Evolutionary conservation across 2,888 invertebrate species (phyloP).

Genomic region (Cryptophagus acutangulus): DNA sequence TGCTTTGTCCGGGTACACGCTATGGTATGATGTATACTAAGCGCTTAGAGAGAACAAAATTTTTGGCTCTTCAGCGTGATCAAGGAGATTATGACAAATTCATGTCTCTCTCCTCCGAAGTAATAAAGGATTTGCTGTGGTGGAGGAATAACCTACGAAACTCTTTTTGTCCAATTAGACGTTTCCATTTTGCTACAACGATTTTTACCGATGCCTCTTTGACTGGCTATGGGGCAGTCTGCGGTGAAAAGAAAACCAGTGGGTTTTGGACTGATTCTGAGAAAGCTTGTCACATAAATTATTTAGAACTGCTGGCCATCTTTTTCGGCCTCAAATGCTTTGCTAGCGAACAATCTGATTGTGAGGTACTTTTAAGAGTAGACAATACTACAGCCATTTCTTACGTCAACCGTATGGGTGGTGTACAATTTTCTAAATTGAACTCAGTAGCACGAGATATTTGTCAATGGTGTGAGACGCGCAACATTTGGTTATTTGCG

Average conservation of each 20-base stretch:
- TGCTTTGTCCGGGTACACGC: too few relatives aligned
- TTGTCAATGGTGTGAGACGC: conserved; percentile 21
- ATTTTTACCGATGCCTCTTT: too few relatives aligned
- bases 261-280: conserved; percentile 22
- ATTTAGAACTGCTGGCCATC: conserved; percentile 22
- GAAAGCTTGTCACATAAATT: conserved; percentile 18
- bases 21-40: too few relatives aligned
- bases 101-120: too few relatives aligned
- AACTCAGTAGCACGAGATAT: conserved; percentile 24
- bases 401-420: conserved; percentile 25
- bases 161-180: too few relatives aligned
- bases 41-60: too few relatives aligned
- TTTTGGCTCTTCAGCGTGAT: too few relatives aligned
- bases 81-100: too few relatives aligned
- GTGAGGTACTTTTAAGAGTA: conserved; percentile 18
- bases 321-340: conserved; percentile 23
- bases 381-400: conserved; percentile 19
- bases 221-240: conserved; percentile 22
- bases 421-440: conserved; percentile 20
- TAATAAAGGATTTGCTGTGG: too few relatives aligned
- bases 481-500: conserved; percentile 12
- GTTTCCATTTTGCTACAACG: too few relatives aligned
- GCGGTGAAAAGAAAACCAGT: conserved; percentile 9
- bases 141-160: too few relatives aligned
- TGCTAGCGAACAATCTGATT: conserved; percentile 13